These are phyloP conservation scores for Herminia tarsipennalis DNA, from an alignment of 2,888 invertebrate species.

Conservation along the genomic window DNA sequence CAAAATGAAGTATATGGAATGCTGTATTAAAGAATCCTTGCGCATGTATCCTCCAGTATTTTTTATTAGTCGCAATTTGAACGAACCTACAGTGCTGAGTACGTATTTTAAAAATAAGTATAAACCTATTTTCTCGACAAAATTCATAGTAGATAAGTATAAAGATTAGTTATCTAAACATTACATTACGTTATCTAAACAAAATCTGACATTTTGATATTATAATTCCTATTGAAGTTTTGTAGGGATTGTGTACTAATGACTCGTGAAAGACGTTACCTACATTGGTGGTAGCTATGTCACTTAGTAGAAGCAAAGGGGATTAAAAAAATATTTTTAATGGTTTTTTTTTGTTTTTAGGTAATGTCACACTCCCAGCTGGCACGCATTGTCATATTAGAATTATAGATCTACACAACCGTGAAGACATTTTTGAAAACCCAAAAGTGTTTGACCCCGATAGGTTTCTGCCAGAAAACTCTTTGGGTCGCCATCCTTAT, in stretches of 20 bases:
- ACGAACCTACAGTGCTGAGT: conserved; percentile 86
- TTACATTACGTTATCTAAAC: background rate
- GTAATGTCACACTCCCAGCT: conserved; percentile 72
- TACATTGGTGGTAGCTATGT: too few species aligned
- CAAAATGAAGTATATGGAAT: conserved; percentile 88
- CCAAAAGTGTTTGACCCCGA: conserved; percentile 89
- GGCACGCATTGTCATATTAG: conserved; percentile 80
- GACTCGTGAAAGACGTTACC: too few species aligned
- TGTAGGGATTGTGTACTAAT: too few species aligned
- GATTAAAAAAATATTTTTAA: too few species aligned
- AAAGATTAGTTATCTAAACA: too few species aligned
- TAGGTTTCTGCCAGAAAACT: conserved; percentile 87
- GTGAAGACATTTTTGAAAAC: conserved; percentile 86
- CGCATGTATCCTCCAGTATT: conserved; percentile 89
- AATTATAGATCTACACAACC: conserved; percentile 87
- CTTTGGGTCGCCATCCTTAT: conserved; percentile 84
- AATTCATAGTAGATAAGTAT: too few species aligned
- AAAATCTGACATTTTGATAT: too few species aligned
- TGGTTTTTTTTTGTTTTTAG: conserved; percentile 39
- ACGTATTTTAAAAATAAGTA: conserved; percentile 39
- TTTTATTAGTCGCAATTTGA: conserved; percentile 85
- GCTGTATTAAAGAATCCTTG: conserved; percentile 89
- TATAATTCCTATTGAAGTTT: too few species aligned
- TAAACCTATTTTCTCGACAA: too few species aligned
- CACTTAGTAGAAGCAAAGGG: too few species aligned